Percentiles rank a stretch among this genome's conserved stretches.
Conservation (phyloP, 2,888 invertebrate species). For the Drosophila neonasuta region DNA sequence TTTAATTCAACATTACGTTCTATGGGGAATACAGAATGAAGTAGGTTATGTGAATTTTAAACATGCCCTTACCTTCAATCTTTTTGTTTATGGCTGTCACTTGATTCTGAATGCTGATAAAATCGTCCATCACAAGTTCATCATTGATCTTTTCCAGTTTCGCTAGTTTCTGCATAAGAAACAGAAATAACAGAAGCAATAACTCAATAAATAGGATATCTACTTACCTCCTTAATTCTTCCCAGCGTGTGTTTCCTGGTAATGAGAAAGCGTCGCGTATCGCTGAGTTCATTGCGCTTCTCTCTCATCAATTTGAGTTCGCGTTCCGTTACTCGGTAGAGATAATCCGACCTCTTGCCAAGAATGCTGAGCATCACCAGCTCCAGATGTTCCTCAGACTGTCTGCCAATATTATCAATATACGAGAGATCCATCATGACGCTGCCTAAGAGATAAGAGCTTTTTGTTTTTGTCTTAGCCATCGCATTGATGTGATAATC, state of each 20-base stretch:
- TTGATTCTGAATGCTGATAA: slow-evolving; percentile 74
- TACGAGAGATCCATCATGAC: slow-evolving; percentile 46
- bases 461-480: slow-evolving; percentile 26
- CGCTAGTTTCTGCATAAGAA: slow-evolving; percentile 60
- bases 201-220: neutral
- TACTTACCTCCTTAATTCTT: slow-evolving; percentile 59
- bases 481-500: slow-evolving; percentile 49
- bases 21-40: slow-evolving; percentile 26
- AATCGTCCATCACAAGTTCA: slow-evolving; percentile 70
- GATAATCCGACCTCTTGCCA: slow-evolving; percentile 15
- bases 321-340: slow-evolving; percentile 20
- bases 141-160: slow-evolving; percentile 75
- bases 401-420: slow-evolving; percentile 10
- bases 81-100: slow-evolving; percentile 75
- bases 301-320: slow-evolving; percentile 47
- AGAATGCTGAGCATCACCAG: slow-evolving; percentile 6
- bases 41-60: neutral
- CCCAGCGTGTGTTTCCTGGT: slow-evolving; percentile 68
- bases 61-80: slow-evolving; percentile 74
- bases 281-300: slow-evolving; percentile 69
- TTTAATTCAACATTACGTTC: slow-evolving; percentile 76
- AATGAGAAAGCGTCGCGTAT: slow-evolving; percentile 65
- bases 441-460: slow-evolving; percentile 22
- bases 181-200: too few species aligned
- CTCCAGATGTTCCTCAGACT: slow-evolving; percentile 42